Evolutionary conservation across 1,140 invertebrate species (phyloP), one percentile per base, ranked within the genome.

Genomic region (Lepidurus arcticus): DNA sequence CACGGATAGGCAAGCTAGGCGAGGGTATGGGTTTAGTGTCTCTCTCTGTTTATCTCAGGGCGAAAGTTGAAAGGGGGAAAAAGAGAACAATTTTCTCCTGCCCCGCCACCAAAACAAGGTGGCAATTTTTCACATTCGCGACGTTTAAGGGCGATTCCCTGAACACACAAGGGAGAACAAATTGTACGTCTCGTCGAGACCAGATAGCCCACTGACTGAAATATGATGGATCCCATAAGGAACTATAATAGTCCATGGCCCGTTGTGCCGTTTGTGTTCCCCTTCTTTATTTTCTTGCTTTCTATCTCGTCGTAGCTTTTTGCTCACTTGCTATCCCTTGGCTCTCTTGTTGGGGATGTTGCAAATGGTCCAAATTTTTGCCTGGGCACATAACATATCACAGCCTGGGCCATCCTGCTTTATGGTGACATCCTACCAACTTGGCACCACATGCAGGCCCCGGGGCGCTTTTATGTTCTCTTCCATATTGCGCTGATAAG

Each of bases 181-280:
- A 65, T 65, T 65, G 53, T n/a, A 21, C 21, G 53, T 65, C 53
- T 65, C 34, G 53, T 65, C 53, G 53, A 65, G 53, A 65, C 53
- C 6, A 65, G 53, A 65, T 65, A 65, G 53, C 16, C 16, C 21
- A 65, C 53, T 9, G 53, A 16, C 53, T 65, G 53, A 65, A 65
- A 65, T 65, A 65, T 65, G 53, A 16, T 65, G 16, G 21, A 65
- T 65, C 53, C 53, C 21, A 65, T 65, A 65, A 65, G 53, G 21
- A 16, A 11, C 53, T 65, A 65, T 16, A 65, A 65, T 13, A 65
- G 6, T 13, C 53, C 21, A 3, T 65, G 13, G 13, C 16, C 45
- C 16, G 34, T 34, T 34, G 34, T 34, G 34, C 34, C 34, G 34
- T 34, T 34, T 34, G 34, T 47, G 45, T 47, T 47, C 21, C 21